phyloP scores from a whole-genome alignment of 2,113 vertebrate genomes.

The Turnix velox region DNA sequence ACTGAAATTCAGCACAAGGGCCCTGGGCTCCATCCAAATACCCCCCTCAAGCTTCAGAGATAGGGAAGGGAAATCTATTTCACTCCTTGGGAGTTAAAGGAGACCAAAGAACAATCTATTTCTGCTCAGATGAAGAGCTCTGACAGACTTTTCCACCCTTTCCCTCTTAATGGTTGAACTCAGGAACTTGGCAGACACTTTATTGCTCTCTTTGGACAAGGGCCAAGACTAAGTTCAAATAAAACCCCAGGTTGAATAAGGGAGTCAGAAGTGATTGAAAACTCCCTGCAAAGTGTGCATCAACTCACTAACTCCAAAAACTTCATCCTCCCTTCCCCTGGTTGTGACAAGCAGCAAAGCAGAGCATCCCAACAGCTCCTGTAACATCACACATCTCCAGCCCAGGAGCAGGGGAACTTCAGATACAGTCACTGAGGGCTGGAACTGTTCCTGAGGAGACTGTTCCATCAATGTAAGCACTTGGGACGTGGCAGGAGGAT shows the following conservation, averaged over 20 bases:
- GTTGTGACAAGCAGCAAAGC: background rate
- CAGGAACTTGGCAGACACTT: background rate
- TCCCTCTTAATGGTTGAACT: conserved; percentile 31
- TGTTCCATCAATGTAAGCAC: background rate
- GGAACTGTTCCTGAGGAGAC: background rate
- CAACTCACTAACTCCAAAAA: background rate
- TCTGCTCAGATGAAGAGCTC: background rate
- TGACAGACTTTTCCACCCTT: conserved; percentile 20
- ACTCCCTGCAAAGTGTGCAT: background rate
- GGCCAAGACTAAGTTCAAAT: conserved; percentile 29
- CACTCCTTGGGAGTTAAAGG: background rate
- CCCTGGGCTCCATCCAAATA: background rate
- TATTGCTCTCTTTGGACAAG: background rate
- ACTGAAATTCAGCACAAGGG: background rate
- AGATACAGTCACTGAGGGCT: background rate
- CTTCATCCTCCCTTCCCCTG: background rate
- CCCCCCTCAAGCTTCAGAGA: background rate
- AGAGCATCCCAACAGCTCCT: background rate
- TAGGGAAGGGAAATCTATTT: conserved; percentile 20
- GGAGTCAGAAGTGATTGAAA: background rate
- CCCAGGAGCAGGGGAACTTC: background rate
- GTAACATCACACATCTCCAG: background rate
- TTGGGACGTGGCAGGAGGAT: background rate
- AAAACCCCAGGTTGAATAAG: conserved; percentile 10
- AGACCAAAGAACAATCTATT: conserved; percentile 17